Percentiles rank a stretch among this genome's conserved stretches.
Conservation (phyloP, 2,113 vertebrate genomes). For the Sarotherodon lohbergeri region DNA sequence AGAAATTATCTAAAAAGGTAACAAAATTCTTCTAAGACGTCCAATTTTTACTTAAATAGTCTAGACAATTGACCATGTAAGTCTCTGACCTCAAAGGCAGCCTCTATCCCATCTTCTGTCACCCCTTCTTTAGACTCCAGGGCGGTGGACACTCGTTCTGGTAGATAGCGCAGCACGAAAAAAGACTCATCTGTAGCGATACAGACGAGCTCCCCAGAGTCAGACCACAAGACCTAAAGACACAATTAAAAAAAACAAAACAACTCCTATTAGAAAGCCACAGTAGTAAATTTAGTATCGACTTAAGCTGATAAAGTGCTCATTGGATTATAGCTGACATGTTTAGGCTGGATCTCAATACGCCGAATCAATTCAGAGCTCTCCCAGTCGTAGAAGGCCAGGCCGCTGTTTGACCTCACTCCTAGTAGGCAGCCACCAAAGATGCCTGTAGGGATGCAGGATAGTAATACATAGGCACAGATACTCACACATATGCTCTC, state of each 20-base stretch:
- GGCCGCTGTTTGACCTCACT: conserved; percentile 90
- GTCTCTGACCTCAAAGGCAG: conserved; percentile 88
- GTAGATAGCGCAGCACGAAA: conserved; percentile 92
- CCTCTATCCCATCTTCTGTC: conserved; percentile 97
- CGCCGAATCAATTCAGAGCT: conserved; percentile 93
- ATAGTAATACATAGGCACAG: background rate
- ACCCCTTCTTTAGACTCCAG: conserved; percentile 94
- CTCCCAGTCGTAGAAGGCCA: conserved; percentile 98
- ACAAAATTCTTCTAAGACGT: background rate
- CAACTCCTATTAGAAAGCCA: background rate
- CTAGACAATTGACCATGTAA: background rate
- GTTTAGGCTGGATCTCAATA: conserved; percentile 98
- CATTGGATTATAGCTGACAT: conserved; percentile 68
- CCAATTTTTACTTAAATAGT: background rate
- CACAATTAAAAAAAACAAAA: background rate
- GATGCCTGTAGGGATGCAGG: conserved; percentile 75
- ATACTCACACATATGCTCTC: background rate
- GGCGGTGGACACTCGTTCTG: conserved; percentile 90
- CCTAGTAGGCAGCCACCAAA: conserved; percentile 94
- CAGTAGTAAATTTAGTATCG: background rate
- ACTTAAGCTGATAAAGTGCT: background rate
- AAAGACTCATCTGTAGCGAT: conserved; percentile 98
- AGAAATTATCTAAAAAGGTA: background rate
- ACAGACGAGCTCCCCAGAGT: conserved; percentile 95
- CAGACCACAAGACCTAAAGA: conserved; percentile 96